Percentiles rank a stretch among this genome's conserved stretches.
These are phyloP conservation scores for Oreochromis spilurus DNA, from an alignment of 2,113 vertebrate species.

Conservation along the genomic window DNA sequence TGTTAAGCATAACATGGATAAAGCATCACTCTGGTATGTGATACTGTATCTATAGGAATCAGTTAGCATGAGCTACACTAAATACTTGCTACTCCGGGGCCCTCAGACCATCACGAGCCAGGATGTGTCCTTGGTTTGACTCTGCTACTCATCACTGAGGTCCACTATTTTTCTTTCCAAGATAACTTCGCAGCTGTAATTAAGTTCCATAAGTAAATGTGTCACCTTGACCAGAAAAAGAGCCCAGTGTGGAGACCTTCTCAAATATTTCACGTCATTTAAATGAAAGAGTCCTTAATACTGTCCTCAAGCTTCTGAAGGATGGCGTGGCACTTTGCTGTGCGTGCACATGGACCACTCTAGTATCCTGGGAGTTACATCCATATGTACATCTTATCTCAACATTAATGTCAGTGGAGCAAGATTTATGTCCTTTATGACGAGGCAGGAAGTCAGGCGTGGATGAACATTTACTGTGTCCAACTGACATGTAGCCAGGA, in stretches of 20 bases:
- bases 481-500: neutral
- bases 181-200: slow-evolving; percentile 20
- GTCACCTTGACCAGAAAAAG: neutral
- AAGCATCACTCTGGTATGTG: neutral
- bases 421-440: neutral
- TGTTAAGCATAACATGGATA: neutral
- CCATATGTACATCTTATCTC: neutral
- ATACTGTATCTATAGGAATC: neutral
- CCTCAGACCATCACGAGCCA: slow-evolving; percentile 2
- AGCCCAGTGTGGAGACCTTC: neutral
- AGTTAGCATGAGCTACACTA: neutral
- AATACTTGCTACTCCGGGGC: neutral
- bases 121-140: slow-evolving; percentile 47
- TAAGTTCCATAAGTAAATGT: slow-evolving; percentile 13
- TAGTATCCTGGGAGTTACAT: neutral
- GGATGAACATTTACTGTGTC: neutral
- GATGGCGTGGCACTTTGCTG: neutral
- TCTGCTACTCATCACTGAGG: slow-evolving; percentile 14
- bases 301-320: neutral
- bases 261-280: slow-evolving; percentile 4
- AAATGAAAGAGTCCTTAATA: neutral
- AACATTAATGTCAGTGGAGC: neutral
- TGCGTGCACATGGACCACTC: neutral
- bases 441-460: neutral
- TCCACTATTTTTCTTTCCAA: slow-evolving; percentile 27